Conservation (phyloP, 2,113 vertebrate genomes). For the Raja brachyura region DNA sequence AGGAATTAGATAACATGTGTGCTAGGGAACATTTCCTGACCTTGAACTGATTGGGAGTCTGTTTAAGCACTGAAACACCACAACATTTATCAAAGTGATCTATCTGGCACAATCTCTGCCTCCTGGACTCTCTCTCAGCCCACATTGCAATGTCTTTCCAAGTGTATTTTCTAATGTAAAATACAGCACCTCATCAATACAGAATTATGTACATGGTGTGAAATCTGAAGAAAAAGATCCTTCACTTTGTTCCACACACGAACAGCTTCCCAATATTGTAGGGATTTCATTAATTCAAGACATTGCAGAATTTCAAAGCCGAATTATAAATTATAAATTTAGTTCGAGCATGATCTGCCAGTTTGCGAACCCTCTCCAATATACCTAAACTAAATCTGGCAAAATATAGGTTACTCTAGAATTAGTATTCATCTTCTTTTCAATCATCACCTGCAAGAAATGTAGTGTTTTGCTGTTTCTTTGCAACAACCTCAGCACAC, state of each 20-base stretch:
- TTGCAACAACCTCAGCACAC: neutral
- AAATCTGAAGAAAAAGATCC: slow-evolving; percentile 10
- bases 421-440: neutral
- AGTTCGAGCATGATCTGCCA: neutral
- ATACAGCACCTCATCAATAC: neutral
- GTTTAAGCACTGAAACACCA: neutral
- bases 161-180: neutral
- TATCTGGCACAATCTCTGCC: neutral
- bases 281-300: neutral
- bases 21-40: neutral
- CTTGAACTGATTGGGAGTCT: slow-evolving; percentile 35
- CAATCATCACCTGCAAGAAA: neutral
- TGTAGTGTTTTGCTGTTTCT: neutral
- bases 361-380: neutral
- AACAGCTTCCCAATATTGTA: neutral
- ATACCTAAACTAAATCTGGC: neutral
- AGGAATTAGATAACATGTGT: slow-evolving; percentile 33
- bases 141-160: neutral
- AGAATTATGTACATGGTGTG: neutral
- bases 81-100: slow-evolving; percentile 8
- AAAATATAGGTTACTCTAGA: neutral
- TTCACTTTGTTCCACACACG: neutral
- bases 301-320: neutral
- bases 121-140: neutral
- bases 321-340: neutral